These are phyloP conservation scores for Calliscelio sp. DNA, from an alignment of 2,888 invertebrate genomes.

Conservation along the genomic window DNA sequence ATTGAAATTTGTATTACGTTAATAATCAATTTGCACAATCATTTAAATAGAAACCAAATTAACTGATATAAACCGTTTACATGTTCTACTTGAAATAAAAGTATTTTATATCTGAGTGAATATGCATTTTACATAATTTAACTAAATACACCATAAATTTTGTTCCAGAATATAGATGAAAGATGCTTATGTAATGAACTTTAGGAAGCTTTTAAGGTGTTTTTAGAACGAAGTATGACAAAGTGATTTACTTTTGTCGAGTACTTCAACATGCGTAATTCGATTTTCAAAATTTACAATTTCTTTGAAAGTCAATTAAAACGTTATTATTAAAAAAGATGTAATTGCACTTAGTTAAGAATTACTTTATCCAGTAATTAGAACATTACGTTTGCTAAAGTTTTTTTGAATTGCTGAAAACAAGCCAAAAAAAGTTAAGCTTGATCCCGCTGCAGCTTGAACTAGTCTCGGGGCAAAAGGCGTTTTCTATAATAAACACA, in stretches of 20 bases:
- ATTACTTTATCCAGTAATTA: neutral
- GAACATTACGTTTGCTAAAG: neutral
- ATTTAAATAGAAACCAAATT: too few relatives aligned
- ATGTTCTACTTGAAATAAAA: too few relatives aligned
- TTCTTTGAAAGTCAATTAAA: too few relatives aligned
- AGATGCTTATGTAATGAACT: conserved; percentile 30
- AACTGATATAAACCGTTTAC: too few relatives aligned
- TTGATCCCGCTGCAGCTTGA: neutral
- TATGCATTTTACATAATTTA: neutral
- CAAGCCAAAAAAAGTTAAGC: conserved; percentile 18
- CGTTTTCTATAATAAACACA: conserved; percentile 25
- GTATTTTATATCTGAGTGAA: neutral
- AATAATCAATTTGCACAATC: too few relatives aligned
- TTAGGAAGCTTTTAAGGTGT: conserved; percentile 32
- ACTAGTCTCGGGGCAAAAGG: conserved; percentile 1
- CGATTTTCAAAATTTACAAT: neutral
- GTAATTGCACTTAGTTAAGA: neutral
- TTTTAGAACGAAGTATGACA: conserved; percentile 5
- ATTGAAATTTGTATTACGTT: too few relatives aligned
- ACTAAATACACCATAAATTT: conserved; percentile 39
- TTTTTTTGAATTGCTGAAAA: neutral
- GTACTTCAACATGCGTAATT: neutral
- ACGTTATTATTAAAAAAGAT: too few relatives aligned
- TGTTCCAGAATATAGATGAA: conserved; percentile 18
- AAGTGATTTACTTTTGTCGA: conserved; percentile 10